phyloP scores from a whole-genome alignment of 2,888 invertebrate genomes.

The Glaucopsyche alexis region DNA sequence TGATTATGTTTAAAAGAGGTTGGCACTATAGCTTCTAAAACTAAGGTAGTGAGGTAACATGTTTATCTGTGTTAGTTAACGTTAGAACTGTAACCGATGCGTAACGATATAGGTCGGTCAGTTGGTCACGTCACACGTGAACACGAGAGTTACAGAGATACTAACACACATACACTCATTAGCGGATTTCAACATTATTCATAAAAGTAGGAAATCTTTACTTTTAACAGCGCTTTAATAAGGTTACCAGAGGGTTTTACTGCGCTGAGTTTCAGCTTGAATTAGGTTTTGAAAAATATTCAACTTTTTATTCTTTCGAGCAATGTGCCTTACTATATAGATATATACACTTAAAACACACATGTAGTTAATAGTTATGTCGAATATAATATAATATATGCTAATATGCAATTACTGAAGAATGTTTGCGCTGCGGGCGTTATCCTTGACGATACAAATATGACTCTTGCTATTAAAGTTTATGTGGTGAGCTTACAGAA shows the following conservation, averaged over 20 bases:
- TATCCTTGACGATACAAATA: neutral
- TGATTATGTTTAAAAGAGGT: too few species aligned
- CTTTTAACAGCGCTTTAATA: too few species aligned
- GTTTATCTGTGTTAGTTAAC: too few species aligned
- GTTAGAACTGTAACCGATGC: neutral
- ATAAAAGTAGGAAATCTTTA: too few species aligned
- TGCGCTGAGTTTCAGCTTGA: too few species aligned
- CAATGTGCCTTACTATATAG: neutral
- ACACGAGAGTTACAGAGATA: neutral
- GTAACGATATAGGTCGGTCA: neutral
- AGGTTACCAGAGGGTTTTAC: too few species aligned
- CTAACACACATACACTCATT: neutral
- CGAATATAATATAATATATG: neutral
- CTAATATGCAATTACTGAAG: neutral
- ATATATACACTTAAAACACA: neutral
- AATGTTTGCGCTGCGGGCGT: neutral
- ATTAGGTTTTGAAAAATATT: too few species aligned
- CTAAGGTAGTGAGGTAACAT: too few species aligned
- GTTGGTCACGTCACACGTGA: neutral
- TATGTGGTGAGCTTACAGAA: constrained; percentile 1
- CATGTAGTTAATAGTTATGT: neutral
- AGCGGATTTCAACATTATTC: neutral
- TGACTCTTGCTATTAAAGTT: neutral
- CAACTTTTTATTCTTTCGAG: too few species aligned
- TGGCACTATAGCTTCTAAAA: too few species aligned